Evolutionary conservation across 1,140 invertebrate species (phyloP).

Genomic region (Caenorhabditis brenneri): DNA sequence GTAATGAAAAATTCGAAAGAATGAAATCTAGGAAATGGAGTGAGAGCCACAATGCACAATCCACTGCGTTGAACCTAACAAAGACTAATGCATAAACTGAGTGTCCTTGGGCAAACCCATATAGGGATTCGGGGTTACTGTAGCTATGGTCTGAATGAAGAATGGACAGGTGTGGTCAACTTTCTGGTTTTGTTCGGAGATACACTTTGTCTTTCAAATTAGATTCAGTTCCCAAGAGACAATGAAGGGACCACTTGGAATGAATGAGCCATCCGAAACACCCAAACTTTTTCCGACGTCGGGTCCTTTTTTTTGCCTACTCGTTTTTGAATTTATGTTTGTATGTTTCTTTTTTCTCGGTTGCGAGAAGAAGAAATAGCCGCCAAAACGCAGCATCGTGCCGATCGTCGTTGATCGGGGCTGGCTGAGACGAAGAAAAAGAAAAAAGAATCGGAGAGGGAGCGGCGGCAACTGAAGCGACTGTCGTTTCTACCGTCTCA

Average conservation of each 20-base stretch:
- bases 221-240: neutral
- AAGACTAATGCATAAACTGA: neutral
- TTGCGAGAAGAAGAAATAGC: conserved; percentile 3
- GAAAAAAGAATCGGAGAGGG: conserved; percentile 34
- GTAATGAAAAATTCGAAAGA: neutral
- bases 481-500: conserved; percentile 24
- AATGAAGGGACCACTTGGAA: neutral
- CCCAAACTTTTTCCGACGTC: neutral
- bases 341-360: conserved; percentile 28
- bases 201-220: neutral
- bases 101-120: neutral
- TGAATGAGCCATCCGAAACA: neutral
- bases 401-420: conserved; percentile 37
- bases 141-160: too few species aligned
- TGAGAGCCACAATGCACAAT: neutral
- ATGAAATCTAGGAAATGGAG: neutral
- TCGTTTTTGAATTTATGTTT: conserved; percentile 24
- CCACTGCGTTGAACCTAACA: too few species aligned
- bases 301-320: neutral
- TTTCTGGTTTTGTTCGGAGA: neutral
- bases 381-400: conserved; percentile 28
- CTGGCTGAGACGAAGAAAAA: neutral
- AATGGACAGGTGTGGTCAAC: neutral
- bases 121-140: neutral
- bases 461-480: conserved; percentile 38